Evolutionary conservation across 1,140 invertebrate species (phyloP), one percentile per base, ranked within the genome.

Genomic region (Lepidurus apus): DNA sequence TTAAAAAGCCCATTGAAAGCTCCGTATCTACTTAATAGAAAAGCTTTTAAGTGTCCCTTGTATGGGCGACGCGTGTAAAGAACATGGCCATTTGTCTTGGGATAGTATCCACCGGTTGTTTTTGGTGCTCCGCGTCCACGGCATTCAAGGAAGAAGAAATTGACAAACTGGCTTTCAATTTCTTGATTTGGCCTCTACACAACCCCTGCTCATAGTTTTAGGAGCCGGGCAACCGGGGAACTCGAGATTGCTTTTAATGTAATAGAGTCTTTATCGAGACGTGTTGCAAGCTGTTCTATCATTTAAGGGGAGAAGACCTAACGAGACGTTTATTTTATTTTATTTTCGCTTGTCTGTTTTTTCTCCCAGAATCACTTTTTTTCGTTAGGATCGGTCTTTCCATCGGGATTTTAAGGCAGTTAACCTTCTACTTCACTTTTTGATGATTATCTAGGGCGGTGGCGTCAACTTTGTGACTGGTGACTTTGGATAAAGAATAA

Each of bases 31-130:
- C 53, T 65, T 11, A 65, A 65, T 65, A 65, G 53, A 65, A 65
- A 65, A 65, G 53, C 53, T 65, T 65, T 65, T 65, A 65, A 65
- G 53, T 65, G 53, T 65, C 53, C 53, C 53, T 65, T 65, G 53
- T 65, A 65, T 65, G 53, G 53, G 53, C 13, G 53, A 65, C 53
- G 53, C 53, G 53, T 65, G 53, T 65, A 65, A 65, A 65, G 53
- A 65, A 65, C 53, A 65, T 65, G 53, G 9, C 53, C 53, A 65
- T 65, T 65, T 65, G 53, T 65, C 53, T 65, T 65, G 53, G 53
- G 53, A 65, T 21, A 65, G 17, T n/a, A 65, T 21, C 53, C 13
- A 65, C 17, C 4, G 6, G 6, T 65, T 11, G 17, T 65, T 65
- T 17, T 65, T 65, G 17, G 8, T 65, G 17, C 13, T 17, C 6